Evolutionary conservation across 2,113 vertebrate genomes (phyloP).

Genomic region (Eonycteris spelaea): DNA sequence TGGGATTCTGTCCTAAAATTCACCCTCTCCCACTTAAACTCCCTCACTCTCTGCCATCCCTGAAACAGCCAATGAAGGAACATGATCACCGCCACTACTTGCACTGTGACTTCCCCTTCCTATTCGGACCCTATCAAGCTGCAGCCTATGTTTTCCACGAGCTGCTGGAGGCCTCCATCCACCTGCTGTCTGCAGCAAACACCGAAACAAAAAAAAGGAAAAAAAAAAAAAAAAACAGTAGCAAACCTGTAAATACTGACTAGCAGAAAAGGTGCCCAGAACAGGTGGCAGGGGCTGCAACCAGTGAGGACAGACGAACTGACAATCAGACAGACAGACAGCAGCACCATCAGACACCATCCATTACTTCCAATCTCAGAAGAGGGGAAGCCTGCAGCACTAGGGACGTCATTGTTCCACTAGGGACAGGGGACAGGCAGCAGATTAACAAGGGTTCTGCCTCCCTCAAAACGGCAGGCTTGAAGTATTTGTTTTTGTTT

Average conservation of each 20-base stretch:
- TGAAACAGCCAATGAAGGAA: not conserved
- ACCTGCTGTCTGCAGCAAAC: slow-evolving; percentile 21
- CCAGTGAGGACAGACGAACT: slow-evolving; percentile 41
- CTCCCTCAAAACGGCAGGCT: slow-evolving; percentile 48
- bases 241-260: slow-evolving; percentile 43
- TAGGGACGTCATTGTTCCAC: slow-evolving; percentile 23
- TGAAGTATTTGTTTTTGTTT: not conserved
- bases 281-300: slow-evolving; percentile 17
- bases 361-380: slow-evolving; percentile 47
- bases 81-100: not conserved
- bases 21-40: not conserved
- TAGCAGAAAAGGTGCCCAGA: slow-evolving; percentile 3
- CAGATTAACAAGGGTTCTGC: slow-evolving; percentile 34
- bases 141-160: not conserved
- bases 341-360: slow-evolving; percentile 57
- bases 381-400: slow-evolving; percentile 66
- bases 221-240: not conserved
- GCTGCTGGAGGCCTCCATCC: slow-evolving; percentile 57
- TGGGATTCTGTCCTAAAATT: slow-evolving; percentile 12
- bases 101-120: not conserved
- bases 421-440: slow-evolving; percentile 51
- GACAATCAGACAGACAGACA: slow-evolving; percentile 57
- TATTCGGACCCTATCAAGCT: not conserved
- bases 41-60: not conserved
- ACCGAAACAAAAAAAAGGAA: not conserved